Percentiles rank a stretch among this genome's conserved stretches.
Evolutionary conservation across 2,113 vertebrate species (phyloP).

Genomic region (Anas platyrhynchos): DNA sequence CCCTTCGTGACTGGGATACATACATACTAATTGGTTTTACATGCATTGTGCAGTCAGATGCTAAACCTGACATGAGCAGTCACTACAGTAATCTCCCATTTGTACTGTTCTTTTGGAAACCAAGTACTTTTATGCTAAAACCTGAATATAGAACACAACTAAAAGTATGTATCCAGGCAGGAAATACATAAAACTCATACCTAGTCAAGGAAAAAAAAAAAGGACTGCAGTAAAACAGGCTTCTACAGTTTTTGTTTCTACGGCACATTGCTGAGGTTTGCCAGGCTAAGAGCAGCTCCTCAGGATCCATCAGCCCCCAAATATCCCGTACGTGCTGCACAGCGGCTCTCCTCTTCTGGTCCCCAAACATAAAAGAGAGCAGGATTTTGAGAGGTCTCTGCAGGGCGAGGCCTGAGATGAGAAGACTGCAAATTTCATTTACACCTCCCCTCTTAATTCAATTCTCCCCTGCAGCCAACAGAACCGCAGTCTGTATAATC

Average conservation of each 20-base stretch:
- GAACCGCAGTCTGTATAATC: not conserved
- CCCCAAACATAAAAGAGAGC: not conserved
- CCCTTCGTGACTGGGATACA: not conserved
- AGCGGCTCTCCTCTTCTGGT: not conserved
- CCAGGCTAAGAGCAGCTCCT: not conserved
- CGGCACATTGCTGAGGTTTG: not conserved
- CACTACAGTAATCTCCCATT: not conserved
- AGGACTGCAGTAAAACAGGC: not conserved
- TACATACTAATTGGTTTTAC: not conserved
- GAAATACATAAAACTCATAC: not conserved
- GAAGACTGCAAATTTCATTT: not conserved
- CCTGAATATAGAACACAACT: not conserved
- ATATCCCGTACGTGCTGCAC: not conserved
- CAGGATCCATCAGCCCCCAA: not conserved
- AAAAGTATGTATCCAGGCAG: not conserved
- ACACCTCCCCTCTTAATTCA: not conserved
- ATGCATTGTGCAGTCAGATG: not conserved
- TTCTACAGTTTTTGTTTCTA: not conserved
- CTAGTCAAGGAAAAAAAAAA: not conserved
- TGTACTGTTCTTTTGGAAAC: not conserved
- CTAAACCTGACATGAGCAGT: not conserved
- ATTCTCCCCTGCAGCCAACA: not conserved
- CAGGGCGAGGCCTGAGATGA: not conserved
- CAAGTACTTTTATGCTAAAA: not conserved
- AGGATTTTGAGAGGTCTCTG: not conserved